Evolutionary conservation across 2,113 vertebrate species (phyloP), one percentile per base, ranked within the genome.

Genomic region (Triplophysa siluroides): DNA sequence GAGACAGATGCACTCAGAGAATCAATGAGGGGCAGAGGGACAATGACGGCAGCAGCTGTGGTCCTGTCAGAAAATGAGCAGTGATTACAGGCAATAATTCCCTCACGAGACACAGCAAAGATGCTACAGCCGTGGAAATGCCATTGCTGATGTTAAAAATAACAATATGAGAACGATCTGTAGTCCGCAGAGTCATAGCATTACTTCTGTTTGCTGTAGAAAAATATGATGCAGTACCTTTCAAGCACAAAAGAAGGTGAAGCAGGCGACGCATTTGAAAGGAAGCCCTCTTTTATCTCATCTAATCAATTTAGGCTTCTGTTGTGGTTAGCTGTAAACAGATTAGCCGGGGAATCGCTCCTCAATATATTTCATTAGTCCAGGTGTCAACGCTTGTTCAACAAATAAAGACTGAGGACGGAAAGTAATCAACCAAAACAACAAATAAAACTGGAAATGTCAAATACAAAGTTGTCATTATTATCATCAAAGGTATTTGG

Each of bases 1-100:
- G 52, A 80, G 72, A 84, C 72, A 47, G 75, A 83, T 78, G 66
- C 54, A 69, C 52, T 71, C 64, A 67, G 68, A 19, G 63, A 80
- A 80, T 84, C 73, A 76, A 80, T 82, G 67, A 58, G 21, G 23
- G 71, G 50, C 64, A 52, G 65, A 72, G 38, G 38, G 47, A 43
- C 38, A 23, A 47, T 68, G 16, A 33, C 45, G 14, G 33, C 65
- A 60, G 78, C 72, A 82, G 72, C 77, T 82, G 77, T 76, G 73
- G 61, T 41, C 69, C 72, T 73, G 79, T 33, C 84, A 81, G 72
- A 76, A 67, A 74, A 83, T 45, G 52, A 73, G 47, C 23, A 63
- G 56, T 62, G 66, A 82, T 81, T 84, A 84, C 47, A 21, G 64
- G 33, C 73, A 50, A 65, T 56, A 66, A 52, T 71, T 81, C 56